phyloP scores from a whole-genome alignment of 2,888 invertebrate genomes.

The Pristionchus exspectatus region DNA sequence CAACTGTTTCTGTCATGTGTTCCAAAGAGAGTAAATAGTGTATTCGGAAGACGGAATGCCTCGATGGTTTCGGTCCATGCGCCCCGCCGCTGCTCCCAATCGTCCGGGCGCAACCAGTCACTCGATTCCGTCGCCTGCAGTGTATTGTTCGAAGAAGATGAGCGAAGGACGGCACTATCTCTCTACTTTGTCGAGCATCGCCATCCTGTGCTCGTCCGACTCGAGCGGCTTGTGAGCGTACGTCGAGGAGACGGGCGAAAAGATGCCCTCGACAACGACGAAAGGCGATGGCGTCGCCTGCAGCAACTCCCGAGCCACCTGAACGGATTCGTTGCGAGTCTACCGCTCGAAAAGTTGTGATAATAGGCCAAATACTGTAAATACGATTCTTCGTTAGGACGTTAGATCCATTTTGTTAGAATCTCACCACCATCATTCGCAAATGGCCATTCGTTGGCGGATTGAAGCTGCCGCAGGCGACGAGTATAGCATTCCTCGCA shows the following conservation, averaged over 20 bases:
- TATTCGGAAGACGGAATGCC: neutral
- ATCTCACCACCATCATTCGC: conserved; percentile 54
- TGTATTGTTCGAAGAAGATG: neutral
- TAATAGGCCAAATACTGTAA: too few relatives aligned
- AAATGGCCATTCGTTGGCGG: conserved; percentile 53
- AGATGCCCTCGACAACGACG: conserved; percentile 23
- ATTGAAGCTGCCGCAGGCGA: conserved; percentile 54
- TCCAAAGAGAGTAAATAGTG: neutral
- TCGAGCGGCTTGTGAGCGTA: conserved; percentile 8
- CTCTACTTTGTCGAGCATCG: conserved; percentile 14
- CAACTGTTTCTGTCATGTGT: neutral
- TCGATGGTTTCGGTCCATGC: conserved; percentile 47
- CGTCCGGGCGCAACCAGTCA: conserved; percentile 37
- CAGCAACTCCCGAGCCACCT: conserved; percentile 16
- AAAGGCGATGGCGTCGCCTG: neutral
- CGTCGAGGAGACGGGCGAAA: conserved; percentile 17
- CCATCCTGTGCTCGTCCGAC: conserved; percentile 17
- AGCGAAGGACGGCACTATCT: too few relatives aligned
- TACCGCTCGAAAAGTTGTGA: neutral
- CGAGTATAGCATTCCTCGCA: neutral
- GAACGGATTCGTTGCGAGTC: neutral
- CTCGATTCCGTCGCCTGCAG: conserved; percentile 18
- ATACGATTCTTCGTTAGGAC: too few relatives aligned
- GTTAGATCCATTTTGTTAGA: too few relatives aligned
- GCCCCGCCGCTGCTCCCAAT: conserved; percentile 35